These are phyloP conservation scores for Podarcis muralis DNA, from an alignment of 2,113 vertebrate genomes.

Conservation along the genomic window DNA sequence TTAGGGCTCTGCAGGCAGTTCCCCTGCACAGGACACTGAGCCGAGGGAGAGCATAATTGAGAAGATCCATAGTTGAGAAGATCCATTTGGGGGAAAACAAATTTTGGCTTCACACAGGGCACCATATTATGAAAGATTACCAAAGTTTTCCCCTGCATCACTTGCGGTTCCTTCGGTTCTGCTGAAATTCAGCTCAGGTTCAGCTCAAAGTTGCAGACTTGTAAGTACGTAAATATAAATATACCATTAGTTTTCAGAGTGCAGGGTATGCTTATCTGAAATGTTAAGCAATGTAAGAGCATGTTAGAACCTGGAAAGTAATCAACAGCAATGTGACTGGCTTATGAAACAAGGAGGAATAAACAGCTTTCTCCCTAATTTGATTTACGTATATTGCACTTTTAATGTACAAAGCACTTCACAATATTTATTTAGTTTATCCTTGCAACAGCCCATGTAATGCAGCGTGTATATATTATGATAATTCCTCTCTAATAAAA, in stretches of 20 bases:
- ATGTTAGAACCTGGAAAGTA: background rate
- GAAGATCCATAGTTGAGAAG: too few relatives aligned
- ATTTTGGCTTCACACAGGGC: too few relatives aligned
- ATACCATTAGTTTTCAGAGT: background rate
- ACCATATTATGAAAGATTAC: too few relatives aligned
- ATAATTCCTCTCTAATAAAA: constrained; percentile 1
- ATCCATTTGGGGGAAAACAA: too few relatives aligned
- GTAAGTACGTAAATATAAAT: background rate
- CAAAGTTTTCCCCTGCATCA: background rate
- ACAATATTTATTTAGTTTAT: constrained; percentile 27
- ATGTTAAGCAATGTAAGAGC: background rate
- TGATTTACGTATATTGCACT: background rate
- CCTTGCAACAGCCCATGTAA: background rate
- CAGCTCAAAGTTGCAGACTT: too few relatives aligned
- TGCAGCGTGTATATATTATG: background rate
- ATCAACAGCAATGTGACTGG: background rate
- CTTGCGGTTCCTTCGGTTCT: background rate
- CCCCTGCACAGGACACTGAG: too few relatives aligned
- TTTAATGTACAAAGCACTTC: too few relatives aligned
- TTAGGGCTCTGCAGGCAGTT: too few relatives aligned
- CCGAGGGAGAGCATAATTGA: too few relatives aligned
- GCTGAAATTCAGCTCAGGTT: background rate
- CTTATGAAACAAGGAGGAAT: background rate
- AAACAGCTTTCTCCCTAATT: constrained; percentile 1
- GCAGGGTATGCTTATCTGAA: background rate